Conservation (phyloP, 2,113 vertebrate species). For the Diglossa brunneiventris region DNA sequence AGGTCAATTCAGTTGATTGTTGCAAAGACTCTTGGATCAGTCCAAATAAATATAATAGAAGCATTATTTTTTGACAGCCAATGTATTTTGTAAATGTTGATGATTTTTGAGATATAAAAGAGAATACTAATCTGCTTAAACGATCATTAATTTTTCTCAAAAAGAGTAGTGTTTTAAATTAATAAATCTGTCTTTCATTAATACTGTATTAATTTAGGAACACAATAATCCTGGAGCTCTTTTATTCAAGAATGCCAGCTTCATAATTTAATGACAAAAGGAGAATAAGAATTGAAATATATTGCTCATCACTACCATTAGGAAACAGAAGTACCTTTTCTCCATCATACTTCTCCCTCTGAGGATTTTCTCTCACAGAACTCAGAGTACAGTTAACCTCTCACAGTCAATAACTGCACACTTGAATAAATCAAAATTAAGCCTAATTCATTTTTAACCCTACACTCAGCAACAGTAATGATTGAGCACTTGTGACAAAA, state of each 20-base stretch:
- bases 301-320: background rate
- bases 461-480: slow-evolving; percentile 38
- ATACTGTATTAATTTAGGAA: background rate
- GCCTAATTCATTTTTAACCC: slow-evolving; percentile 44
- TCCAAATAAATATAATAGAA: background rate
- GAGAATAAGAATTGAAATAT: background rate
- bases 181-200: slow-evolving; percentile 9
- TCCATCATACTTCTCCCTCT: background rate
- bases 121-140: background rate
- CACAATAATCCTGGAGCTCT: background rate
- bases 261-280: background rate
- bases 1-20: background rate
- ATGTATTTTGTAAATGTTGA: background rate
- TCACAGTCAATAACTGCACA: background rate
- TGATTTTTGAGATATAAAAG: background rate
- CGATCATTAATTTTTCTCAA: background rate
- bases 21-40: background rate
- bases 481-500: slow-evolving; percentile 49
- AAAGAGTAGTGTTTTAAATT: background rate
- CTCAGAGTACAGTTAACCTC: slow-evolving; percentile 12
- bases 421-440: slow-evolving; percentile 38
- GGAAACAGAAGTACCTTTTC: background rate
- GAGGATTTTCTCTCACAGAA: slow-evolving; percentile 1
- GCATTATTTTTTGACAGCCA: background rate
- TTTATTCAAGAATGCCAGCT: background rate